Base-by-base conservation (phyloP, 2,113 vertebrate species). In the Holacanthus passer region DNA sequence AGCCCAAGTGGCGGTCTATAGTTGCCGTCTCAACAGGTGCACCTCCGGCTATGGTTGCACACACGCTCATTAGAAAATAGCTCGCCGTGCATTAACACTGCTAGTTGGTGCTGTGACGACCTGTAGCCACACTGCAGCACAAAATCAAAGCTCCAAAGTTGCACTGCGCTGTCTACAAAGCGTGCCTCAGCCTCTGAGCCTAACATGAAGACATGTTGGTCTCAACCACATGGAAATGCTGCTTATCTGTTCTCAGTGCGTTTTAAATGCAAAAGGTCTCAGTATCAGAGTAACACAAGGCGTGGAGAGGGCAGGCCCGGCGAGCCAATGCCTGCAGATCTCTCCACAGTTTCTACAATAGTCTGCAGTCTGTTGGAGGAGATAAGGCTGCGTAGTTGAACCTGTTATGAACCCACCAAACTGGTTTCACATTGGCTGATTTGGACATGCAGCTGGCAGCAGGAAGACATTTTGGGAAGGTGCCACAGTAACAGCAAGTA, bases 21-120 rank as follows among this genome's bases (percentile, higher is more conserved):
- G 78, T 66, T 43, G 68, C 37, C 41, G 13, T 13, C 59, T 32
- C 71, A 77, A 87, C 84, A 85, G 86, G 74, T 87, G 79, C 73
- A 29, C 67, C 73, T 31, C 50, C 50, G 45, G 65, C 43, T 55
- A 13, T 10, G 52, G 35, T 39, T 45, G 65, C 74, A 7, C 12
- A 67, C 29, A 16, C 9, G 37, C 65, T 77, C 45, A 48, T 20
- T 41, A 64, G 64, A 71, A 45, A 83, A 79, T 47, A 56, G 12
- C 73, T 83, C 78, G 0, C 29, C 48, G 6, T 10, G 20, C 16
- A 47, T 81, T 31, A 29, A 5, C 69, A n/a, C 14, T 69, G 27
- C 55, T 3, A 53, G 58, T 64, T 52, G 24, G 72, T 56, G 68
- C 12, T 24, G 32, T 39, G 37, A 32, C 19, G 27, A 24, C 32